These are phyloP conservation scores for human (Homo sapiens) DNA, from an alignment of 2,113 vertebrate genomes.

Conservation along the genomic window DNA sequence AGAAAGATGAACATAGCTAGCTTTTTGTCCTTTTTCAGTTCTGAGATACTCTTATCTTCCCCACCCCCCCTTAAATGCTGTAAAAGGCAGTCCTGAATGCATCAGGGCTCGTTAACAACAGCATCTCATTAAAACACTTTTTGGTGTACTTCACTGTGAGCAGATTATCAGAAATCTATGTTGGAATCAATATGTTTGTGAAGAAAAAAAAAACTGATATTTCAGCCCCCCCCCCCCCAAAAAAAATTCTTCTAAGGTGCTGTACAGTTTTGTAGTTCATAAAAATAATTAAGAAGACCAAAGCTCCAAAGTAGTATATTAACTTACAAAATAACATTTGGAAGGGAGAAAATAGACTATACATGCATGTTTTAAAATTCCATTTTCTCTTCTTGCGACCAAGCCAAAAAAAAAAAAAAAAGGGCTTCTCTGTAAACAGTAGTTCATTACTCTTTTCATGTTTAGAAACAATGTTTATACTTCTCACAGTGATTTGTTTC, in stretches of 20 bases:
- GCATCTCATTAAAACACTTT: conserved; percentile 26
- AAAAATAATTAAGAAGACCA: background rate
- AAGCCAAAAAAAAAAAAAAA: conserved; percentile 30
- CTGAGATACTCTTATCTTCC: background rate
- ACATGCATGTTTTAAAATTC: conserved; percentile 84
- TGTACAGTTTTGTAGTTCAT: background rate
- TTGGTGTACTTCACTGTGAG: conserved; percentile 54
- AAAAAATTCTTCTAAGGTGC: background rate
- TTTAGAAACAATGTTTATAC: conserved; percentile 70
- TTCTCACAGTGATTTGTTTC: conserved; percentile 51
- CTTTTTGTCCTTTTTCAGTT: background rate
- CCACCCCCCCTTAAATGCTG: background rate
- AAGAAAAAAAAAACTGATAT: conserved; percentile 22
- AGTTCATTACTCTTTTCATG: conserved; percentile 70
- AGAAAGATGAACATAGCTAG: background rate
- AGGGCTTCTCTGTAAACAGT: conserved; percentile 62
- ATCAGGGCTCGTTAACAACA: background rate
- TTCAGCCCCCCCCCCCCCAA: no score
- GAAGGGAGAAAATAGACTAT: conserved; percentile 50
- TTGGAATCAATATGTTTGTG: conserved; percentile 28
- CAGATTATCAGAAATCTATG: conserved; percentile 56
- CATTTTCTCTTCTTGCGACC: conserved; percentile 76
- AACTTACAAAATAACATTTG: conserved; percentile 61
- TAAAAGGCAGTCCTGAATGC: background rate
- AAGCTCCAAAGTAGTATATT: conserved; percentile 49